phyloP scores from a whole-genome alignment of 2,113 vertebrate genomes.

The Gallinago media region DNA sequence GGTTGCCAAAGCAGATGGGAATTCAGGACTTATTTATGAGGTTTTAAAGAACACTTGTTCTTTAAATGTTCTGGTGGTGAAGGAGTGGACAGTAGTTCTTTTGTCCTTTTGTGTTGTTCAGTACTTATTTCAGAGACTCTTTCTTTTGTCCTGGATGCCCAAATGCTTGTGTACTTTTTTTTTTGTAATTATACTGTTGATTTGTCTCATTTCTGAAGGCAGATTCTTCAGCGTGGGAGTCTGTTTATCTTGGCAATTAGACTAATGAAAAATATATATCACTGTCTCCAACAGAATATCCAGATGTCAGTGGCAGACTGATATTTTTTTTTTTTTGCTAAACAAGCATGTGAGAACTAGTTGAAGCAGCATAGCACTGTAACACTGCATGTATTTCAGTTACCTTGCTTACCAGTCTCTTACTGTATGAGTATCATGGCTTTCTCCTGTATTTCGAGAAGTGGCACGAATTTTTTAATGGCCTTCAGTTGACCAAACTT shows the following conservation, averaged over 20 bases:
- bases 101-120: not conserved
- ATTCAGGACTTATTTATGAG: not conserved
- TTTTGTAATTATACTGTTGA: not conserved
- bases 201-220: not conserved
- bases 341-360: not conserved
- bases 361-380: not conserved
- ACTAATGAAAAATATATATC: no score
- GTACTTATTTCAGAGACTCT: not conserved
- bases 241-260: not conserved
- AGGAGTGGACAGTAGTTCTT: not conserved
- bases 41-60: not conserved
- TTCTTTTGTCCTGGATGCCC: not conserved
- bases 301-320: not conserved
- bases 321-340: not conserved
- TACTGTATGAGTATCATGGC: rapidly evolving
- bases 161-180: not conserved
- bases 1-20: not conserved
- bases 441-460: not conserved
- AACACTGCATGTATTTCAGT: rapidly evolving
- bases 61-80: not conserved
- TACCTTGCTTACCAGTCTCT: rapidly evolving
- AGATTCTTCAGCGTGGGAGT: not conserved
- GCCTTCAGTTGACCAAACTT: not conserved
- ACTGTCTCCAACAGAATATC: not conserved
- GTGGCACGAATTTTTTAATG: not conserved